Percentiles rank a stretch among this genome's conserved stretches.
Conservation (phyloP, 2,888 invertebrate genomes). For the Sinotaia quadrata region DNA sequence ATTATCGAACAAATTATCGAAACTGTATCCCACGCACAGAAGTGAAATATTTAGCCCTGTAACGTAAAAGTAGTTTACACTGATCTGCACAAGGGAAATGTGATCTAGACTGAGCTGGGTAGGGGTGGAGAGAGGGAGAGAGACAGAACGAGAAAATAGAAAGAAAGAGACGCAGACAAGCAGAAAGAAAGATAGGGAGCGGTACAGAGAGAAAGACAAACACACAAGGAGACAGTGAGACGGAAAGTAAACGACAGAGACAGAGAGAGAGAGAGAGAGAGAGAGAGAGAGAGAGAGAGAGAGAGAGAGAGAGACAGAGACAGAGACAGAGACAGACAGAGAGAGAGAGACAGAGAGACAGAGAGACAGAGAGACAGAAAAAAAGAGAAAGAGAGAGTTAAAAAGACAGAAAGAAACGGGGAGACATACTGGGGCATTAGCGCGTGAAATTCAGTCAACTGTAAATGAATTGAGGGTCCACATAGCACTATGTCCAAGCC, state of each 20-base stretch:
- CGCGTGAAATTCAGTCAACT: not conserved
- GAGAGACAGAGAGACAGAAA: slow-evolving; percentile 15
- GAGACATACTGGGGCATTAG: not conserved
- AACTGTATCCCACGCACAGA: too few relatives aligned
- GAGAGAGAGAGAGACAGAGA: slow-evolving; percentile 11
- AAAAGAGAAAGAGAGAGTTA: not conserved
- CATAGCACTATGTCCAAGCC: too few relatives aligned
- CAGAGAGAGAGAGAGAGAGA: slow-evolving; percentile 14
- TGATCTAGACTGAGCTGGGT: not conserved
- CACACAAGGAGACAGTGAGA: not conserved
- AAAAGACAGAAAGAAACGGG: not conserved
- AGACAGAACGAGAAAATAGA: too few relatives aligned
- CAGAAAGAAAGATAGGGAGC: too few relatives aligned
- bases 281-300: slow-evolving; percentile 5
- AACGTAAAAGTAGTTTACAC: too few relatives aligned
- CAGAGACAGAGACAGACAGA: slow-evolving; percentile 4
- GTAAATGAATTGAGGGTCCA: too few relatives aligned
- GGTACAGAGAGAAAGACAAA: too few relatives aligned
- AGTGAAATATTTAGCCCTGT: too few relatives aligned
- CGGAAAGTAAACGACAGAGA: slow-evolving; percentile 6
- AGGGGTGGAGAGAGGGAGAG: not conserved
- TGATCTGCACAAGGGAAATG: too few relatives aligned
- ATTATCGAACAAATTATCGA: too few relatives aligned
- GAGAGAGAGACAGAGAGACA: slow-evolving; percentile 8
- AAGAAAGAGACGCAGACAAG: too few relatives aligned